Evolutionary conservation across 2,797 vertebrate genomes (phyloP).

Genomic region (Enteromius anoplus): DNA sequence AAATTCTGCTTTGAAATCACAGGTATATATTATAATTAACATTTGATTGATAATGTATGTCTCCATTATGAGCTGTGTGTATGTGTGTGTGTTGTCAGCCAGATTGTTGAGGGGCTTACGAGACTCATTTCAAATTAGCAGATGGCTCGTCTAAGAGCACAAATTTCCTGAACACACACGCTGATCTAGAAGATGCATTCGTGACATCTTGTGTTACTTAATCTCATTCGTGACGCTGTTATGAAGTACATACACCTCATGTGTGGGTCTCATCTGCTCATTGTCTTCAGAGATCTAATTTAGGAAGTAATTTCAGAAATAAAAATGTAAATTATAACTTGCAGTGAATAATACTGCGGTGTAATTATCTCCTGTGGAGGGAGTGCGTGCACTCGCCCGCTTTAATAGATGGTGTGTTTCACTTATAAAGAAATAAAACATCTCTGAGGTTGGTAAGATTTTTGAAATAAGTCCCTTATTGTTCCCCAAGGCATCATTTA

Average conservation of each 20-base stretch:
- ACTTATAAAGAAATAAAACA: not conserved
- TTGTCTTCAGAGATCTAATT: not conserved
- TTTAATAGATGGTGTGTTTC: slow-evolving; percentile 2
- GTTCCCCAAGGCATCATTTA: too few relatives aligned
- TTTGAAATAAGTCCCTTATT: not conserved
- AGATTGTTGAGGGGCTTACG: not conserved
- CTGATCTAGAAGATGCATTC: not conserved
- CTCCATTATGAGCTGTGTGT: too few relatives aligned
- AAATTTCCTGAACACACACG: not conserved
- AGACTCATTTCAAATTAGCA: not conserved
- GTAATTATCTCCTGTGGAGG: not conserved
- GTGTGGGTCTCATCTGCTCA: not conserved
- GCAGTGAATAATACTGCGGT: not conserved
- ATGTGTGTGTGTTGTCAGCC: not conserved
- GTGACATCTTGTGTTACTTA: not conserved
- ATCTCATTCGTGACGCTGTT: slow-evolving; percentile 1
- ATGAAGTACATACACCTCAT: not conserved
- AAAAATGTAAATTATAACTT: not conserved
- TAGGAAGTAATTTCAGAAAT: slow-evolving; percentile 16
- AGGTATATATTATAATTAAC: not conserved
- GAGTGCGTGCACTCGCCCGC: not conserved
- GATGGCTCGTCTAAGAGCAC: not conserved
- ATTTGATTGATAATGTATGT: not conserved
- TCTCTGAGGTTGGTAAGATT: not conserved
- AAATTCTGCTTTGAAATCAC: not conserved